Conservation (phyloP, 2,888 invertebrate genomes). For the Cerastoderma edule region DNA sequence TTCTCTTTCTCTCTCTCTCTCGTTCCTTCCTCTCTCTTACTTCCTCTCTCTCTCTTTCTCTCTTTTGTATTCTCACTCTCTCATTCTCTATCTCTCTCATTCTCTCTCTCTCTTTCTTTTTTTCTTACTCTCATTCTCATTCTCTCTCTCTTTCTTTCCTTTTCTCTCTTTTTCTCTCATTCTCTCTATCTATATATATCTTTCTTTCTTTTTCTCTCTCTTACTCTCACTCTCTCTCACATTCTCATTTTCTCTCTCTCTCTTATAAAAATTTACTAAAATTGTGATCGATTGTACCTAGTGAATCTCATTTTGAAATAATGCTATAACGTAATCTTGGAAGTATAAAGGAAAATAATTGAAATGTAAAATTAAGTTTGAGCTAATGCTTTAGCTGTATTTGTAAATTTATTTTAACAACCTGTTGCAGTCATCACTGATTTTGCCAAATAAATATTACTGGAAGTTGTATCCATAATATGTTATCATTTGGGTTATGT, state of each 20-base stretch:
- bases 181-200: background rate
- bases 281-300: too few relatives aligned
- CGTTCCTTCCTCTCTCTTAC: background rate
- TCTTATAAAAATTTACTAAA: background rate
- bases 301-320: too few relatives aligned
- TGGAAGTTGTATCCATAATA: too few relatives aligned
- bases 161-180: background rate
- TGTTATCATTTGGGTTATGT: too few relatives aligned
- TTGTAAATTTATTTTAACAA: too few relatives aligned
- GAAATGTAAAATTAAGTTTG: too few relatives aligned
- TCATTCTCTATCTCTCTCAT: background rate
- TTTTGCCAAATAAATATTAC: too few relatives aligned
- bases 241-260: background rate
- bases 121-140: background rate
- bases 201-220: background rate
- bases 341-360: too few relatives aligned
- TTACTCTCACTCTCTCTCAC: background rate
- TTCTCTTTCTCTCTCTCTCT: background rate
- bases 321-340: too few relatives aligned
- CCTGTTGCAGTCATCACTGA: too few relatives aligned
- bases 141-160: constrained; percentile 7
- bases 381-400: too few relatives aligned
- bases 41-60: background rate
- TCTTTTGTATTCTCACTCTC: background rate
- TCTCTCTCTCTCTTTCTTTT: background rate